Evolutionary conservation across 2,797 vertebrate species (phyloP).

Genomic region (Eulemur coronatus): DNA sequence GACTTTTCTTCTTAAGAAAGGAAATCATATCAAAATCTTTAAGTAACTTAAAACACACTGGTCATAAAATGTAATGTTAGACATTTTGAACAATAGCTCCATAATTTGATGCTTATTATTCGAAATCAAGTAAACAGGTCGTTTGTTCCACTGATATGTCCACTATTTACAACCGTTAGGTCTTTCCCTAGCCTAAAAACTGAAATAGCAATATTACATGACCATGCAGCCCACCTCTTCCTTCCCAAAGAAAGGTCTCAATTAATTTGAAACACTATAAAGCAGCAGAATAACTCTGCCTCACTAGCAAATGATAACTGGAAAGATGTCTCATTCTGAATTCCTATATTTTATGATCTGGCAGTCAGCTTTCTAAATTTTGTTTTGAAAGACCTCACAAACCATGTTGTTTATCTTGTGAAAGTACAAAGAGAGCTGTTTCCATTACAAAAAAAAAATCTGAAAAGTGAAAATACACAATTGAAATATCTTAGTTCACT

Average conservation of each 20-base stretch:
- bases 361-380: not conserved
- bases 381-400: slow-evolving; percentile 20
- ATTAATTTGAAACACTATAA: slow-evolving; percentile 3
- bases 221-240: not conserved
- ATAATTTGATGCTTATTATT: not conserved
- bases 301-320: not conserved
- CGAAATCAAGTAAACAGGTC: not conserved
- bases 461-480: not conserved
- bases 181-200: not conserved
- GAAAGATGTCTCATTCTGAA: not conserved
- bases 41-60: not conserved
- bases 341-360: not conserved
- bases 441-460: not conserved
- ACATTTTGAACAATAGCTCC: not conserved
- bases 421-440: not conserved
- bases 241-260: not conserved
- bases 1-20: not conserved
- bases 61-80: not conserved
- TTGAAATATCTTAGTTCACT: slow-evolving; percentile 46
- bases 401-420: not conserved
- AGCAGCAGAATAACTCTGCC: not conserved
- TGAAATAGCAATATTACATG: not conserved
- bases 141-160: not conserved
- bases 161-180: not conserved
- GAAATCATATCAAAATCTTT: not conserved